Evolutionary conservation across 64 coral and sea anemone species (phyloP), one percentile per base, ranked within the genome.

Genomic region (Porites lutea): DNA sequence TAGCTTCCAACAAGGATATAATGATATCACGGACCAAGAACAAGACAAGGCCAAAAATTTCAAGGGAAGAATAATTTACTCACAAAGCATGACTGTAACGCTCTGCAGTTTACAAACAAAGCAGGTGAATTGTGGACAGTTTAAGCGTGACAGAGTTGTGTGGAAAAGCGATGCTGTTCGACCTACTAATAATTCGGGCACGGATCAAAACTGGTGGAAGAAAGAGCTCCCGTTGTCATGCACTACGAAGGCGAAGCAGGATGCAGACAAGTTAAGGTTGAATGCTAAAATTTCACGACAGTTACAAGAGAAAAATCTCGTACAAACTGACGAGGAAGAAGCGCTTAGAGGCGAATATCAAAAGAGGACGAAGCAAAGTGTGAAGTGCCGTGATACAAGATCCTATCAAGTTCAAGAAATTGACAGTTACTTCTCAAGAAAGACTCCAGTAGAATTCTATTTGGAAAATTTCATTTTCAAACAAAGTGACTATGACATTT

Each of bases 401-500:
- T 8, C 11, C 20, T 16, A 61, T 14, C 55, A 61, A 43, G 19
- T 22, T 3, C 37, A 59, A 60, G 21, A 60, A 44, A 12, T 43
- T 12, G 27, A 37, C 27, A 14, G 0, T 18, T 5, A 6, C 21
- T 50, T 52, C 81, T 9, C 45, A 15, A 20, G 48, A 52, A 68
- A 52, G 19, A 22, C 69, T 48, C 45, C 63, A 4, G 47, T 11
- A 68, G 62, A 84, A 48, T 84, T 45, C 15, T 69, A 65, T 52
- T 44, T 50, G 81, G 81, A 84, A 68, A 52, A 65, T 11, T 21
- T 65, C 46, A 84, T 19, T 16, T 84, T 84, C 63, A 52, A 69
- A 84, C 10, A 51, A 13, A 52, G 59, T 68, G 81, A 84, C 69
- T 84, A 84, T 48, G 81, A 84, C 59, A 84, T 84, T 52, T 84